phyloP scores from a whole-genome alignment of 2,888 invertebrate genomes.

The Stenodema calcarata region DNA sequence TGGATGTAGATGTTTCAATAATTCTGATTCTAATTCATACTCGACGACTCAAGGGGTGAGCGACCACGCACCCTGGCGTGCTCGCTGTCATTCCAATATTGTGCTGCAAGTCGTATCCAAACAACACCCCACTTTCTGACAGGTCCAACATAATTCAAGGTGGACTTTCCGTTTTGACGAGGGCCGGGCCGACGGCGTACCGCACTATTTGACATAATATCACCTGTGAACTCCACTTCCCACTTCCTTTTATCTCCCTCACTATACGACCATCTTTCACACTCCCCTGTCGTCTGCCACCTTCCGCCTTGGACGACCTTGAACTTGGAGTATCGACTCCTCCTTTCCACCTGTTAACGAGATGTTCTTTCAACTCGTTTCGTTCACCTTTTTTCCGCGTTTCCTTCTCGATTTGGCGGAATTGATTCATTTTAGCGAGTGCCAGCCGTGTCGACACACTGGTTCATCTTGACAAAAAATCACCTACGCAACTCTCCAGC shows the following conservation, averaged over 20 bases:
- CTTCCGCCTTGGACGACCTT: neutral
- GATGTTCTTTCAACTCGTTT: neutral
- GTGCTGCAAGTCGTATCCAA: too few species aligned
- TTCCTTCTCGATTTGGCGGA: too few species aligned
- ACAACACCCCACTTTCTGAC: neutral
- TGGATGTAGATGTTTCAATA: too few species aligned
- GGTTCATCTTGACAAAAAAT: too few species aligned
- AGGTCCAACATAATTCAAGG: neutral
- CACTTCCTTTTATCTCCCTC: neutral
- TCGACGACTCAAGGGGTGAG: too few species aligned
- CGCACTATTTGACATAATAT: neutral
- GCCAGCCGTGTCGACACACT: too few species aligned
- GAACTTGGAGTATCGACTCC: neutral
- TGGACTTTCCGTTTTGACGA: neutral
- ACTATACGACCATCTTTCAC: neutral
- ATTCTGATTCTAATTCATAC: too few species aligned
- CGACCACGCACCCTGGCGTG: too few species aligned
- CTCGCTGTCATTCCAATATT: too few species aligned
- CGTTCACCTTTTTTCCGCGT: too few species aligned
- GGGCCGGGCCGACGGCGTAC: neutral
- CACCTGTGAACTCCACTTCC: neutral
- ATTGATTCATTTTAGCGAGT: too few species aligned
- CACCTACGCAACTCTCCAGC: too few species aligned
- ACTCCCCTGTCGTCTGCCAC: neutral
- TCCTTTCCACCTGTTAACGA: neutral